These are phyloP conservation scores for Prolemur simus DNA, from an alignment of 2,113 vertebrate genomes.

Conservation along the genomic window DNA sequence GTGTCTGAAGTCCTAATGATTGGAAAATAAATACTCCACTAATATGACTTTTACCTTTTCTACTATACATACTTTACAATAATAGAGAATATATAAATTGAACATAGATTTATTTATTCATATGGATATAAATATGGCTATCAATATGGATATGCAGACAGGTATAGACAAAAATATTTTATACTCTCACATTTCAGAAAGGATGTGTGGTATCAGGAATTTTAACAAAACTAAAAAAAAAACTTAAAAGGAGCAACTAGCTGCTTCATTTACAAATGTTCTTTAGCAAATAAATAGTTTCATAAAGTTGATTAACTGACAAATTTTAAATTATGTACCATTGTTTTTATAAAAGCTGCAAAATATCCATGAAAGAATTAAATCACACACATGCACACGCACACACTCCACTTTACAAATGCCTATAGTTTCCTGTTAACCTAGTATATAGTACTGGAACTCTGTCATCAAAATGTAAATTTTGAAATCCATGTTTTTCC, in stretches of 20 bases:
- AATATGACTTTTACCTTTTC: not conserved
- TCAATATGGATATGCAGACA: not conserved
- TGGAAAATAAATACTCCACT: not conserved
- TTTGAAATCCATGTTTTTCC: not conserved
- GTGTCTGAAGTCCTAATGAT: not conserved
- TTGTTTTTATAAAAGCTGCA: not conserved
- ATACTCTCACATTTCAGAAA: not conserved
- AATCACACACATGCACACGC: not conserved
- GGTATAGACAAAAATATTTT: not conserved
- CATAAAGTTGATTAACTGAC: not conserved
- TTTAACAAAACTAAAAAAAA: not conserved
- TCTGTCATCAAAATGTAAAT: not conserved
- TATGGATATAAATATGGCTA: not conserved
- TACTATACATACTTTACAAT: not conserved
- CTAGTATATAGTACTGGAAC: not conserved
- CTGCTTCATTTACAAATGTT: not conserved
- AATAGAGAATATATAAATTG: not conserved
- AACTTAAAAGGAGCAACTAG: not conserved
- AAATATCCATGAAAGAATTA: not conserved
- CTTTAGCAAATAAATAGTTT: constrained; percentile 8
- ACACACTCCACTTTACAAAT: not conserved
- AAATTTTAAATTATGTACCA: not conserved
- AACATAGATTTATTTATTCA: not conserved
- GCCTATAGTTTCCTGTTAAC: not conserved
- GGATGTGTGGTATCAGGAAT: not conserved